Percentiles rank a stretch among this genome's conserved stretches.
Conservation (phyloP, 2,113 vertebrate genomes). For the Sardina pilchardus region DNA sequence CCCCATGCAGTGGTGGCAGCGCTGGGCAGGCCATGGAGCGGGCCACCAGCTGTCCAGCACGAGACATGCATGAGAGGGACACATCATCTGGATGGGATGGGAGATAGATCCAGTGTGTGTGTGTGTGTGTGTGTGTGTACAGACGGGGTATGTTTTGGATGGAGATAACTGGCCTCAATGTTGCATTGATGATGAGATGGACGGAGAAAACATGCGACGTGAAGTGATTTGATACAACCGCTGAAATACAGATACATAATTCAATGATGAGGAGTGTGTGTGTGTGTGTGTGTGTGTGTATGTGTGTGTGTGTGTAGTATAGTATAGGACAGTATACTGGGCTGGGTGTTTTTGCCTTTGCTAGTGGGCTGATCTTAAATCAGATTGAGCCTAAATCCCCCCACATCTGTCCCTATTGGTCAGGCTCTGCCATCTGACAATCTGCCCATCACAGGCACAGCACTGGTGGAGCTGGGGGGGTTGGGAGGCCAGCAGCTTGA, state of each 20-base stretch:
- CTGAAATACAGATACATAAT: no score
- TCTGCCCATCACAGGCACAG: constrained; percentile 21
- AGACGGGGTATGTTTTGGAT: no score
- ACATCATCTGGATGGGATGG: neutral
- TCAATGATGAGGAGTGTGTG: no score
- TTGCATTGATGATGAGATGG: no score
- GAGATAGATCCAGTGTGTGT: no score
- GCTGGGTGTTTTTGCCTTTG: neutral
- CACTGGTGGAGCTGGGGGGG: neutral
- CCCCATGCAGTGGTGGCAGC: neutral
- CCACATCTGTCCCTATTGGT: constrained; percentile 38
- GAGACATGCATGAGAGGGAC: no score
- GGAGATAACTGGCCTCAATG: no score
- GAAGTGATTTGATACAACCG: no score
- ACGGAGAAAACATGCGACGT: no score
- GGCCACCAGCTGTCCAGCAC: neutral
- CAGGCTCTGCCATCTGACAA: constrained; percentile 21
- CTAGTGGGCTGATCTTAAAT: constrained; percentile 24
- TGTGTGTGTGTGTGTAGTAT: neutral
- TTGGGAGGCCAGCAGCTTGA: no score
- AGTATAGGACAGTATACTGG: neutral
- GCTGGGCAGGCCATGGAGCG: neutral
- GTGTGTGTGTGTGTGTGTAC: no score
- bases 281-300: neutral
- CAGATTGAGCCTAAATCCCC: constrained; percentile 30